Conservation (phyloP, 2,797 vertebrate species). For the Bufotes viridis region DNA sequence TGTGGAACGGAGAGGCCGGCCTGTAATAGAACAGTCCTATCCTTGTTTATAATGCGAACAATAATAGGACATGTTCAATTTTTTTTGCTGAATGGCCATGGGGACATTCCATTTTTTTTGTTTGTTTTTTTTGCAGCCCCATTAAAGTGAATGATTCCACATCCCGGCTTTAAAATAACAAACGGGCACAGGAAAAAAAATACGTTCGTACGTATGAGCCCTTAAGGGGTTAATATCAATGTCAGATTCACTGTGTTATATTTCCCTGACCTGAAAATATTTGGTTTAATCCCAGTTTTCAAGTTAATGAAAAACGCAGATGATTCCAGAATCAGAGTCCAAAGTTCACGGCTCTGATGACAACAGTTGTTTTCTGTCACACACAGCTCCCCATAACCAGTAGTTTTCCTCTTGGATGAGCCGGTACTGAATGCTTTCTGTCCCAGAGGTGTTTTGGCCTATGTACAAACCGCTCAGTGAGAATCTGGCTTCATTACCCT, state of each 20-base stretch:
- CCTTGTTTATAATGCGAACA: too few relatives aligned
- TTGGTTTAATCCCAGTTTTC: neutral
- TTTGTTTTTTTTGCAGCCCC: too few relatives aligned
- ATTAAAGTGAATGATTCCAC: too few relatives aligned
- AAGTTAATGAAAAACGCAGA: slow-evolving; percentile 35
- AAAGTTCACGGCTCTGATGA: neutral
- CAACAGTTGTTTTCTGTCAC: slow-evolving; percentile 11
- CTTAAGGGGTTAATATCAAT: neutral
- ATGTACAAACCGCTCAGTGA: slow-evolving; percentile 33
- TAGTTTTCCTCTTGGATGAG: slow-evolving; percentile 37
- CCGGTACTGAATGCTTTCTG: slow-evolving; percentile 36
- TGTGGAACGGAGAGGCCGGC: too few relatives aligned
- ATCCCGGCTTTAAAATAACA: too few relatives aligned
- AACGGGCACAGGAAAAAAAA: too few relatives aligned
- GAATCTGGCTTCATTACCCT: slow-evolving; percentile 21
- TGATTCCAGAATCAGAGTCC: slow-evolving; percentile 26
- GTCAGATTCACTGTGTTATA: neutral
- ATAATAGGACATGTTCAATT: too few relatives aligned
- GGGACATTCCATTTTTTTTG: too few relatives aligned
- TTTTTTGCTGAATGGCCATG: too few relatives aligned
- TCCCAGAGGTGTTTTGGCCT: slow-evolving; percentile 46
- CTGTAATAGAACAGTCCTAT: too few relatives aligned
- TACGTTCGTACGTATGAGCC: too few relatives aligned
- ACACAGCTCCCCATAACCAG: neutral
- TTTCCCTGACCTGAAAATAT: slow-evolving; percentile 10